These are phyloP conservation scores for Chouioia cunea DNA, from an alignment of 2,888 invertebrate species.

Conservation along the genomic window DNA sequence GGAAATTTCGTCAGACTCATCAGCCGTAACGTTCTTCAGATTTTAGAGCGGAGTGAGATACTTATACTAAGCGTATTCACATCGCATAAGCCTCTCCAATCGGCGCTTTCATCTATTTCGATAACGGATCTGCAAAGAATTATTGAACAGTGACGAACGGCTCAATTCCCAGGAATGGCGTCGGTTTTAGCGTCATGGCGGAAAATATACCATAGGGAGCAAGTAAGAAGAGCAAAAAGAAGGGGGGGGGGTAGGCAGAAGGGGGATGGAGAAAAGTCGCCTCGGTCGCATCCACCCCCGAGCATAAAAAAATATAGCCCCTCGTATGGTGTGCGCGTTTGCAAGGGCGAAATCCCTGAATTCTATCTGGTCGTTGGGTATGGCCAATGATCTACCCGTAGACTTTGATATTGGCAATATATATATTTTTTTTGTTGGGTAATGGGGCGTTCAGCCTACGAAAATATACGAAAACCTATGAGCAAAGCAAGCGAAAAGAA, in stretches of 20 bases:
- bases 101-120: conserved; percentile 29
- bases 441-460: not conserved
- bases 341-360: conserved; percentile 12
- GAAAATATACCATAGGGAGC: conserved; percentile 20
- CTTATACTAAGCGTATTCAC: no score
- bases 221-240: not conserved
- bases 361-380: not conserved
- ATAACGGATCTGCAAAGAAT: conserved; percentile 35
- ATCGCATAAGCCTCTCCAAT: not conserved
- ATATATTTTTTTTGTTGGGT: conserved; percentile 7
- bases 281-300: conserved; percentile 13
- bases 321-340: no score
- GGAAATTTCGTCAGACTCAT: no score
- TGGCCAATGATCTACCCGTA: no score
- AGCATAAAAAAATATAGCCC: conserved; percentile 32
- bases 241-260: not conserved
- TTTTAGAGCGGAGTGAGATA: no score
- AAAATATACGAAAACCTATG: conserved; percentile 37
- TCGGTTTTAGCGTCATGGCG: conserved; percentile 15
- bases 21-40: no score
- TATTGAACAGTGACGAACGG: conserved; percentile 36
- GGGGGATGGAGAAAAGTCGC: conserved; percentile 5
- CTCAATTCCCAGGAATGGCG: conserved; percentile 36
- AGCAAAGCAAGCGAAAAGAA: no score
- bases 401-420: conserved; percentile 34